Evolutionary conservation across 2,113 vertebrate genomes (phyloP).

Genomic region (Perca flavescens): DNA sequence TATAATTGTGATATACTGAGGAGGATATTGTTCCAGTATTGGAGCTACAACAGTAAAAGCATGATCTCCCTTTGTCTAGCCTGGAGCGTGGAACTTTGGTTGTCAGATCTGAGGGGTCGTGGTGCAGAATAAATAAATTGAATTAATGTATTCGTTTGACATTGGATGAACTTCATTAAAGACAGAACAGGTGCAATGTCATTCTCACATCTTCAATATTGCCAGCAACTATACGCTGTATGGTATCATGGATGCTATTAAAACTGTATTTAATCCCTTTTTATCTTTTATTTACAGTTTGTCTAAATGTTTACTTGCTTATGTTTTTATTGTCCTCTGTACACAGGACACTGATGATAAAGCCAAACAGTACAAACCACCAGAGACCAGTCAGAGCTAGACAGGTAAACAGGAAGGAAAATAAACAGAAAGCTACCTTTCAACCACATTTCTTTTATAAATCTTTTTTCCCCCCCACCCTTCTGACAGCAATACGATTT

Average conservation of each 20-base stretch:
- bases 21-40: too few relatives aligned
- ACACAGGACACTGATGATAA: neutral
- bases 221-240: neutral
- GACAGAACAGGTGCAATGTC: neutral
- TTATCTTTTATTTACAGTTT: neutral
- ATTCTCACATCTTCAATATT: neutral
- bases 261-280: too few relatives aligned
- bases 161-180: neutral
- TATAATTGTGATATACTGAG: too few relatives aligned
- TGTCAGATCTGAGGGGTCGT: too few relatives aligned
- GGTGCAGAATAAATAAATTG: neutral
- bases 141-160: neutral
- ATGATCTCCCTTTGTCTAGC: too few relatives aligned
- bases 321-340: neutral
- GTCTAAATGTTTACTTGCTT: neutral
- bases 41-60: too few relatives aligned
- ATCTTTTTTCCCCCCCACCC: neutral
- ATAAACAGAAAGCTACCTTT: neutral
- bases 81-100: too few relatives aligned
- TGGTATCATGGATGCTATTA: too few relatives aligned
- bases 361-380: neutral
- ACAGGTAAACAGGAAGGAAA: neutral
- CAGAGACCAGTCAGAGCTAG: neutral
- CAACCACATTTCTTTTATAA: neutral
- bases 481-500: neutral